phyloP scores from a whole-genome alignment of 2,888 invertebrate species.

The Platycnemis pennipes region DNA sequence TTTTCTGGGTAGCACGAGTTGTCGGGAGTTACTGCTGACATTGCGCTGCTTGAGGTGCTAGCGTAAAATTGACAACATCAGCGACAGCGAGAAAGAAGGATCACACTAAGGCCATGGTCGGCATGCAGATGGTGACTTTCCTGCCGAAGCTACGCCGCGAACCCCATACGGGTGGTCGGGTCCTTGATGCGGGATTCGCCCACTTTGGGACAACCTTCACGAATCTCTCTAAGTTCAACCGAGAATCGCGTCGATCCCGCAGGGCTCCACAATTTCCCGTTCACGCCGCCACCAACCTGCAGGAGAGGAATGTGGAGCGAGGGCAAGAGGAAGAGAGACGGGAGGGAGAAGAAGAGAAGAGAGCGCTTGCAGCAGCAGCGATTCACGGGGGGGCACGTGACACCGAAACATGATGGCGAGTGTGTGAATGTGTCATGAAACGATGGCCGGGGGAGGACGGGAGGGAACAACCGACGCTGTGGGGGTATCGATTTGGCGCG shows the following conservation, averaged over 20 bases:
- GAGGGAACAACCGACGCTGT: background rate
- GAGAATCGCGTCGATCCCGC: background rate
- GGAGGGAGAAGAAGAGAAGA: background rate
- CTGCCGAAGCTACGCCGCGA: too few species aligned
- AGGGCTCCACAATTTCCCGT: too few species aligned
- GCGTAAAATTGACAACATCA: too few species aligned
- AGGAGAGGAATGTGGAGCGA: background rate
- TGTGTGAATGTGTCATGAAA: conserved; percentile 43
- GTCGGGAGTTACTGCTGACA: too few species aligned
- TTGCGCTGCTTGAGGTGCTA: too few species aligned
- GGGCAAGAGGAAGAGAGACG: background rate
- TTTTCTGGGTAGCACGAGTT: too few species aligned
- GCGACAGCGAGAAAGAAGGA: too few species aligned
- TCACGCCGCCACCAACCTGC: background rate
- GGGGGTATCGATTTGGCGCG: conserved; percentile 56
- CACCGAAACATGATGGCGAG: conserved; percentile 47
- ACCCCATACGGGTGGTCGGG: too few species aligned
- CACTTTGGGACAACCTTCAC: background rate
- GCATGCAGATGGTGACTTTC: too few species aligned
- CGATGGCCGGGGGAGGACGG: background rate
- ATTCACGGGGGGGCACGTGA: conserved; percentile 39
- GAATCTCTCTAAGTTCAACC: background rate
- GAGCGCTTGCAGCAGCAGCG: background rate
- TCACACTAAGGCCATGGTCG: too few species aligned
- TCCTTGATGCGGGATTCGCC: too few species aligned